Percentiles rank a stretch among this genome's conserved stretches.
These are phyloP conservation scores for Trissolcus japonicus DNA, from an alignment of 2,888 invertebrate species.

Conservation along the genomic window DNA sequence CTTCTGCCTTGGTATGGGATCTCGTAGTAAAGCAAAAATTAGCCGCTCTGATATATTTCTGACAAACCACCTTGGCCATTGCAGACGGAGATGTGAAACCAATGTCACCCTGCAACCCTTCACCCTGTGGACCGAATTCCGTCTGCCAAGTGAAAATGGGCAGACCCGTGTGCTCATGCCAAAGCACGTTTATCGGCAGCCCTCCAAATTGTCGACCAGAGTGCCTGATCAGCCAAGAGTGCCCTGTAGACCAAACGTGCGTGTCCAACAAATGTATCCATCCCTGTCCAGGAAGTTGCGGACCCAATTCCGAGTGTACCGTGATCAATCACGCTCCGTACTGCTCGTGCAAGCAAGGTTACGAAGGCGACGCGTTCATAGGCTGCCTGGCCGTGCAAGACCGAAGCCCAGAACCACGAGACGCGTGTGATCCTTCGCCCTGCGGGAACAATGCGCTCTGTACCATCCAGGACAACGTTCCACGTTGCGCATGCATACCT, in stretches of 20 bases:
- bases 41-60: not conserved
- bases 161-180: conserved; percentile 88
- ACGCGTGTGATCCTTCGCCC: conserved; percentile 87
- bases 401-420: conserved; percentile 66
- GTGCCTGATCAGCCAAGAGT: conserved; percentile 89
- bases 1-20: conserved; percentile 13
- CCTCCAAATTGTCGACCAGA: conserved; percentile 90
- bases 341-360: conserved; percentile 87
- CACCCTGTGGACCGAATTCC: conserved; percentile 87
- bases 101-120: conserved; percentile 77
- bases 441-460: conserved; percentile 92
- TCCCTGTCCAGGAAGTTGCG: conserved; percentile 88
- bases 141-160: conserved; percentile 88
- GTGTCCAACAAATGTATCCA: conserved; percentile 88
- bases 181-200: conserved; percentile 86
- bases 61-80: conserved; percentile 4
- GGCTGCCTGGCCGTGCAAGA: conserved; percentile 82
- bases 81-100: conserved; percentile 75
- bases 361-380: conserved; percentile 89
- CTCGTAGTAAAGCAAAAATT: not conserved
- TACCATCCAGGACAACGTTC: conserved; percentile 81
- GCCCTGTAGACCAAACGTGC: conserved; percentile 86
- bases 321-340: conserved; percentile 84
- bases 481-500: conserved; percentile 90
- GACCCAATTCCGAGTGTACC: conserved; percentile 86